phyloP scores from a whole-genome alignment of 1,140 invertebrate genomes.

The Lucilia sericata region DNA sequence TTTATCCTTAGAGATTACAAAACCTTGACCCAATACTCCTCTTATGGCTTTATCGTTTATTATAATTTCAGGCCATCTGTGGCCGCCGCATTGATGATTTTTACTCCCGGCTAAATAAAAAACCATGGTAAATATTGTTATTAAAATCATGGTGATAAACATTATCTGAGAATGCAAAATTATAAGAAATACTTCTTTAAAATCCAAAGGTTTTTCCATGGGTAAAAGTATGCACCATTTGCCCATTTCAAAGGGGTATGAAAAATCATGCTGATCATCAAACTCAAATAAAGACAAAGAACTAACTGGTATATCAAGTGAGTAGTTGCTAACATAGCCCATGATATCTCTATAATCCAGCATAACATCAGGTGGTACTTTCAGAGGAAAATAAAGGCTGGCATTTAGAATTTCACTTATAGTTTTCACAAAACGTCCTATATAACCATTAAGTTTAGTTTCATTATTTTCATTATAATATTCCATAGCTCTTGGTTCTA shows the following conservation, averaged over 20 bases:
- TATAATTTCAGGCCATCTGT: not conserved
- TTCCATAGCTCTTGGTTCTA: not conserved
- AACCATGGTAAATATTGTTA: not conserved
- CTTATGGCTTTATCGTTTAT: not conserved
- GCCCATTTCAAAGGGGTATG: conserved; percentile 9
- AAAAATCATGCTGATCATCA: conserved; percentile 29
- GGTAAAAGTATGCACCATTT: not conserved
- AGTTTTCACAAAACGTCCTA: not conserved
- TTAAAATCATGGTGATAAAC: not conserved
- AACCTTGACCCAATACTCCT: not conserved
- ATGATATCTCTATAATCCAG: not conserved
- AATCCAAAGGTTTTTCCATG: not conserved
- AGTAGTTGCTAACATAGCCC: not conserved
- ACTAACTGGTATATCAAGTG: not conserved
- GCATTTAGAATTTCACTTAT: not conserved
- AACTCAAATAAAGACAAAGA: not conserved
- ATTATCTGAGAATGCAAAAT: not conserved
- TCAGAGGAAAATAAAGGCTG: not conserved
- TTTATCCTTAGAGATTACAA: not conserved
- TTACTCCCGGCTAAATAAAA: not conserved
- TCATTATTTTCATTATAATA: not conserved
- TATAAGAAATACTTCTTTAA: not conserved
- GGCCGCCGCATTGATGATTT: no score
- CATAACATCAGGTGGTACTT: not conserved
- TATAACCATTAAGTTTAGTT: not conserved